phyloP scores from a whole-genome alignment of 2,888 invertebrate genomes.

The Melieria crassipennis region DNA sequence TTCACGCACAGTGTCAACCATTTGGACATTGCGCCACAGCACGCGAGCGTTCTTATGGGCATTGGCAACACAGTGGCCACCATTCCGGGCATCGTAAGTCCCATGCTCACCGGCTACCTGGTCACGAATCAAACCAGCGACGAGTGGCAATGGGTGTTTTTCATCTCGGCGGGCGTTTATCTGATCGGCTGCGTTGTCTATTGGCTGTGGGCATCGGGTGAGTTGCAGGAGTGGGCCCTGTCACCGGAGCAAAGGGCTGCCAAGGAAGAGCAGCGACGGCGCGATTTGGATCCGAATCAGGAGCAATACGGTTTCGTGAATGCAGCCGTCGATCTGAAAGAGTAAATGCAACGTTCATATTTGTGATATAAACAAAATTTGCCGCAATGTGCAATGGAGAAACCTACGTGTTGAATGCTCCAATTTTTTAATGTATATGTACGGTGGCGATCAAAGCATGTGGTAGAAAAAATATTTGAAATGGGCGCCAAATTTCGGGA shows the following conservation, averaged over 20 bases:
- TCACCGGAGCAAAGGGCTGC: conserved; percentile 56
- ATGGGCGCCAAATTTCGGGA: too few relatives aligned
- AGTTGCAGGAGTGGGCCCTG: conserved; percentile 83
- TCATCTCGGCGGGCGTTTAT: conserved; percentile 84
- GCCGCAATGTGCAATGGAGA: too few relatives aligned
- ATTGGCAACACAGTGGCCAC: conserved; percentile 91
- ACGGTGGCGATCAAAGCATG: too few relatives aligned
- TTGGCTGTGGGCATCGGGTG: conserved; percentile 82
- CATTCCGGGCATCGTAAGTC: conserved; percentile 91
- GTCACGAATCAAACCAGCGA: conserved; percentile 77
- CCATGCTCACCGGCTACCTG: conserved; percentile 81
- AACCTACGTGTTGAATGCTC: too few relatives aligned
- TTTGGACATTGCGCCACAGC: conserved; percentile 90
- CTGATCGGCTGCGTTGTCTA: conserved; percentile 86
- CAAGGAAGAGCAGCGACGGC: conserved; percentile 54
- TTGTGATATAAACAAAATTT: too few relatives aligned
- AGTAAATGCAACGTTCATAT: conserved; percentile 44
- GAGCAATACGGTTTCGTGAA: conserved; percentile 55
- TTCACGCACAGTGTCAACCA: conserved; percentile 75
- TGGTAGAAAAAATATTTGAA: too few relatives aligned
- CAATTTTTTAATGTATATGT: too few relatives aligned
- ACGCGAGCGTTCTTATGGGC: conserved; percentile 92
- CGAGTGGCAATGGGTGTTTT: conserved; percentile 89
- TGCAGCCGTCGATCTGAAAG: conserved; percentile 62
- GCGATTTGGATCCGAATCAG: conserved; percentile 39